Percentiles rank a stretch among this genome's conserved stretches.
Conservation (phyloP, 2,888 invertebrate genomes). For the Myopa tessellatipennis region DNA sequence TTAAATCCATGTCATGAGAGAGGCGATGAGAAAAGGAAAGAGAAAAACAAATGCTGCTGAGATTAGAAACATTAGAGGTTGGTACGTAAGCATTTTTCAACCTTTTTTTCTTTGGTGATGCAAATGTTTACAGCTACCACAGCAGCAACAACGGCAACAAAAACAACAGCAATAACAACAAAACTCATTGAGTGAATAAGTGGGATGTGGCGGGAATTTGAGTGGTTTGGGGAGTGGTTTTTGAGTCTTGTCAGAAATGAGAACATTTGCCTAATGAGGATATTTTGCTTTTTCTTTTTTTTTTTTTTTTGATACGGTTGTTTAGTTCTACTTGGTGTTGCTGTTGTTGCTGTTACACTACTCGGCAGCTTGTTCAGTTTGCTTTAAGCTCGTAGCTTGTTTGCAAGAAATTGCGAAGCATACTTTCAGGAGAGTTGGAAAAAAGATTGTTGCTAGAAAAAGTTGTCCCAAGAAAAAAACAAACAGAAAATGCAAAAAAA, state of each 20-base stretch:
- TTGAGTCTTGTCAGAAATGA: conserved; percentile 24
- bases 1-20: not conserved
- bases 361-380: not conserved
- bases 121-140: conserved; percentile 18
- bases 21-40: not conserved
- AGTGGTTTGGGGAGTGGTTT: not conserved
- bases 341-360: not conserved
- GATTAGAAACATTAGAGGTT: conserved; percentile 19
- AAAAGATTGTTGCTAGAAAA: not conserved
- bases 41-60: not conserved
- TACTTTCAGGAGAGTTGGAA: not conserved
- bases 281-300: conserved; percentile 14
- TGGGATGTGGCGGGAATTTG: not conserved
- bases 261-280: conserved; percentile 41
- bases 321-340: not conserved
- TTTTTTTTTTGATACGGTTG: not conserved
- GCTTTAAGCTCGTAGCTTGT: not conserved
- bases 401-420: not conserved
- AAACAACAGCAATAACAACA: not conserved
- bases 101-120: conserved; percentile 23
- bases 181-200: not conserved
- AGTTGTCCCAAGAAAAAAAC: not conserved
- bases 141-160: not conserved
- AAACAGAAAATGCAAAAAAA: no score
- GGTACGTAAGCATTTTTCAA: conserved; percentile 11